Conservation (phyloP, 2,888 invertebrate genomes). For the Clepsis dumicolana region DNA sequence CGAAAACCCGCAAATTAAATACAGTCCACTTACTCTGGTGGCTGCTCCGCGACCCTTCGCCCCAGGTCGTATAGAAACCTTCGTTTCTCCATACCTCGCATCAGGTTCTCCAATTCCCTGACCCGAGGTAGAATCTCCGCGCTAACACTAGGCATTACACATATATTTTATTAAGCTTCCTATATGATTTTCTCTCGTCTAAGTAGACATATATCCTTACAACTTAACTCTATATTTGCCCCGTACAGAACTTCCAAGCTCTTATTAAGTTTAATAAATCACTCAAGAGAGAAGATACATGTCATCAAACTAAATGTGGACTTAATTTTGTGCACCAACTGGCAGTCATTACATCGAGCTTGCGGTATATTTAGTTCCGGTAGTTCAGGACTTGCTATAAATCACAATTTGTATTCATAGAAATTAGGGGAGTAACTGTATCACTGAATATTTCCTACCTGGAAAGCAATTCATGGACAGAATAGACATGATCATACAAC, state of each 20-base stretch:
- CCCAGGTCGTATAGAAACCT: too few species aligned
- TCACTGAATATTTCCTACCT: not conserved
- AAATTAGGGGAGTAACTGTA: conserved; percentile 21
- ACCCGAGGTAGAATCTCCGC: too few species aligned
- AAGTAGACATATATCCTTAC: not conserved
- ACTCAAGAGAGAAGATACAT: not conserved
- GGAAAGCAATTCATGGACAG: too few species aligned
- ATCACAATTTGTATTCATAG: conserved; percentile 33
- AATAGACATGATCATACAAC: too few species aligned
- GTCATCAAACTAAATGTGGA: not conserved
- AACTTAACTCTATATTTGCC: not conserved
- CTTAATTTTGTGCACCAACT: not conserved
- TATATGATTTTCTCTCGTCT: too few species aligned
- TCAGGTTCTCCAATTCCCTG: too few species aligned
- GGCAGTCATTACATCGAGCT: not conserved
- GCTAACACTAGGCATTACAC: too few species aligned
- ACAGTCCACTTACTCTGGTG: too few species aligned
- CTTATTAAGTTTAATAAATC: not conserved
- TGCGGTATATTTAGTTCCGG: conserved; percentile 13
- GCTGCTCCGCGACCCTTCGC: too few species aligned
- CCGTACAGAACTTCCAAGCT: not conserved
- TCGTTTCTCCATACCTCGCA: too few species aligned
- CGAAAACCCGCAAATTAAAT: too few species aligned
- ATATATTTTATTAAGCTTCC: too few species aligned
- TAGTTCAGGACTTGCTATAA: conserved; percentile 18